Conservation (phyloP, 2,888 invertebrate species). For the Melangyna quadrimaculata region DNA sequence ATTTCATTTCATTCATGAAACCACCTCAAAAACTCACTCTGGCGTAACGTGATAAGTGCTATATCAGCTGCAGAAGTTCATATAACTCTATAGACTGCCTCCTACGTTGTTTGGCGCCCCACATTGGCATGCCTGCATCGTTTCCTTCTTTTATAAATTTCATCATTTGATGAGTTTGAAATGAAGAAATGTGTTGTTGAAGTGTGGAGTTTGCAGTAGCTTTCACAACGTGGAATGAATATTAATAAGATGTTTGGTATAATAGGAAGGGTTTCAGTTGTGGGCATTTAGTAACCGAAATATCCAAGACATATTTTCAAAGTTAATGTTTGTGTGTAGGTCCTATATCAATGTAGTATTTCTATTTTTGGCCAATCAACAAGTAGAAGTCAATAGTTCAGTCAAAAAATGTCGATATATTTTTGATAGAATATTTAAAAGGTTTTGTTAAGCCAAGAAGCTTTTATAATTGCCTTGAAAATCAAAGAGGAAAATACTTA, state of each 20-base stretch:
- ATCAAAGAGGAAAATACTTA: too few species aligned
- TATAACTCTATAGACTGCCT: constrained; percentile 8
- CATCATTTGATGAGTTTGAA: constrained; percentile 5
- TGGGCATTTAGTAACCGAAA: neutral
- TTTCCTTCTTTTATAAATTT: constrained; percentile 2
- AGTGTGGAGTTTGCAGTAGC: constrained; percentile 10
- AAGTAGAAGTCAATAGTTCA: neutral
- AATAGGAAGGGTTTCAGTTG: neutral
- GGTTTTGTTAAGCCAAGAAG: too few species aligned
- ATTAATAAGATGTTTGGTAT: constrained; percentile 29
- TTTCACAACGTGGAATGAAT: constrained; percentile 43
- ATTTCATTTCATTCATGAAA: constrained; percentile 72
- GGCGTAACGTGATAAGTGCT: constrained; percentile 73
- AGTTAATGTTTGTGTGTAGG: too few species aligned
- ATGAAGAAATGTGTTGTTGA: constrained; percentile 14
- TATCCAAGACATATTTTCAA: neutral
- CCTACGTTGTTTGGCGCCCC: neutral
- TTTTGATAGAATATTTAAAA: too few species aligned
- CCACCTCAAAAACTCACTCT: constrained; percentile 72
- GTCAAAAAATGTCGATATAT: too few species aligned
- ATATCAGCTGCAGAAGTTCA: constrained; percentile 69
- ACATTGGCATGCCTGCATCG: constrained; percentile 18
- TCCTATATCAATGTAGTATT: too few species aligned
- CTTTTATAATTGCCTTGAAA: too few species aligned
- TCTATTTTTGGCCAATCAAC: neutral